Percentiles rank a stretch among this genome's conserved stretches.
phyloP scores from a whole-genome alignment of 2,888 invertebrate species.

The Cantharis flavilabris region DNA sequence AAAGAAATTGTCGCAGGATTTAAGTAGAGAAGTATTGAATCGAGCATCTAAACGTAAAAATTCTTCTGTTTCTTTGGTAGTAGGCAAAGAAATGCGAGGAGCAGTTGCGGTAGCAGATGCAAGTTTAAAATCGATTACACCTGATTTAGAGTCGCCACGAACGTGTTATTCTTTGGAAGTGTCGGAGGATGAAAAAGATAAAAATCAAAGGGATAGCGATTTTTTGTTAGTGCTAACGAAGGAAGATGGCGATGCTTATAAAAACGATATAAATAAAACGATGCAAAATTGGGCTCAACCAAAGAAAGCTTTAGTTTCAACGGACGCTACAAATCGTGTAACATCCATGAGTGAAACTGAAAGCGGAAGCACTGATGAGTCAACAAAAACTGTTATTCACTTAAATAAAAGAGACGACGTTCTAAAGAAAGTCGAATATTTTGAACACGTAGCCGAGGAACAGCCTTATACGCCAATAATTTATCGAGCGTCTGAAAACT shows the following conservation, averaged over 20 bases:
- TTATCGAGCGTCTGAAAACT: slow-evolving; percentile 54
- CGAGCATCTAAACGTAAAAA: slow-evolving; percentile 61
- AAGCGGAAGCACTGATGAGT: slow-evolving; percentile 74
- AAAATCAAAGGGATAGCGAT: slow-evolving; percentile 47
- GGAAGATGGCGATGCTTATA: slow-evolving; percentile 42
- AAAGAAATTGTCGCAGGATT: slow-evolving; percentile 69
- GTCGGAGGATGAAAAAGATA: slow-evolving; percentile 49
- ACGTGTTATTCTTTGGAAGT: slow-evolving; percentile 58
- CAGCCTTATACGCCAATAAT: slow-evolving; percentile 55
- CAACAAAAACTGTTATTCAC: slow-evolving; percentile 70
- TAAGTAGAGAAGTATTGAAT: slow-evolving; percentile 74
- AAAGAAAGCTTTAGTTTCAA: slow-evolving; percentile 48
- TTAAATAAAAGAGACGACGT: slow-evolving; percentile 66
- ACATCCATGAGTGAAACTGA: slow-evolving; percentile 70
- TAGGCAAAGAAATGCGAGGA: slow-evolving; percentile 65
- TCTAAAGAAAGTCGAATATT: slow-evolving; percentile 77
- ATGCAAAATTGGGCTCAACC: slow-evolving; percentile 57
- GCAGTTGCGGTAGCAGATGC: slow-evolving; percentile 63
- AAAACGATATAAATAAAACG: slow-evolving; percentile 50
- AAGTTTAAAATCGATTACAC: slow-evolving; percentile 45
- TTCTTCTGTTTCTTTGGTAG: slow-evolving; percentile 47
- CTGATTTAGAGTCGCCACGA: slow-evolving; percentile 53
- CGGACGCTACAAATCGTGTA: slow-evolving; percentile 51
- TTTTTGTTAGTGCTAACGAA: slow-evolving; percentile 56
- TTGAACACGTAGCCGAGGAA: slow-evolving; percentile 68